Conservation (phyloP, 1,140 invertebrate genomes). For the Sinella curviseta region DNA sequence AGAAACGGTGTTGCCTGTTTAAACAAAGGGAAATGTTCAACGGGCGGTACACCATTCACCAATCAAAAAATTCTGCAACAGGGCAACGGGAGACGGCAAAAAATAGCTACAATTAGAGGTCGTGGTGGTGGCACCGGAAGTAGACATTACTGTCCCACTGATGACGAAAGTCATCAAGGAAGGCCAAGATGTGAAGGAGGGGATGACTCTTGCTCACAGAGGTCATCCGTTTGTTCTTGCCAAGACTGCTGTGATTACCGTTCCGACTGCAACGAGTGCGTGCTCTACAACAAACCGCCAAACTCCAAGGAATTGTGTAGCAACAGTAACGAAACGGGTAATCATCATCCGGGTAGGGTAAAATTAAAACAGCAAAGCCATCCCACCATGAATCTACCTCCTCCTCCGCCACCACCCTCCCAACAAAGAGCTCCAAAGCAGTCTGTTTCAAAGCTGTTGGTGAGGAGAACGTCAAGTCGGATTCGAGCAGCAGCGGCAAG, state of each 20-base stretch:
- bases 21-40: neutral
- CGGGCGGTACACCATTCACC: neutral
- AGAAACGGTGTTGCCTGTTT: neutral
- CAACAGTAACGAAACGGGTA: conserved; percentile 21
- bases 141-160: neutral
- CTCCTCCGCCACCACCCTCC: neutral
- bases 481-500: neutral
- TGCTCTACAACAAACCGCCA: conserved; percentile 19
- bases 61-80: neutral
- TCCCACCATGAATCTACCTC: neutral
- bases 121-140: conserved; percentile 3
- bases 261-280: conserved; percentile 35
- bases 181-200: neutral
- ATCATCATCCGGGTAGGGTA: neutral
- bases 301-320: conserved; percentile 30
- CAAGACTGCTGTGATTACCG: conserved; percentile 32
- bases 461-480: neutral
- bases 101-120: neutral
- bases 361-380: neutral
- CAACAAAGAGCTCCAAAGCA: neutral
- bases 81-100: neutral
- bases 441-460: neutral
- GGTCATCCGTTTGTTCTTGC: conserved; percentile 16
- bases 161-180: neutral
- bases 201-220: neutral